A percentile compares a stretch with the other conserved stretches of the same genome.
Evolutionary conservation across 2,113 vertebrate genomes (phyloP).

Genomic region (Sisor rabdophorus): DNA sequence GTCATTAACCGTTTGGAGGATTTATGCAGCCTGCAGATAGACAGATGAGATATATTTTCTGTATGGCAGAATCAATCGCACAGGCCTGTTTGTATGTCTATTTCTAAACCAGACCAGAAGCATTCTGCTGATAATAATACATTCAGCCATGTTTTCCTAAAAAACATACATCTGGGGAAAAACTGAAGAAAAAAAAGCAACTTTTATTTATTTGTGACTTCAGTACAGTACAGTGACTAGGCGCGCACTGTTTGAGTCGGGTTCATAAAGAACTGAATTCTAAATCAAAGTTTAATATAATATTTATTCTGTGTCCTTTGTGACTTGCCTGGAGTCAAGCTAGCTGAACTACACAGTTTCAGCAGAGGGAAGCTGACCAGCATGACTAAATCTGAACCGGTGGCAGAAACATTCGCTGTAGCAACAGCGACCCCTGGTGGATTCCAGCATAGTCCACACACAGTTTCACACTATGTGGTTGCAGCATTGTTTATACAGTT

Average conservation of each 20-base stretch:
- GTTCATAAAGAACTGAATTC: not conserved
- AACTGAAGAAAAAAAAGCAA: not conserved
- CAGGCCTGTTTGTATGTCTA: not conserved
- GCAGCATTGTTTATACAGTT: no score
- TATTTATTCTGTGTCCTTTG: not conserved
- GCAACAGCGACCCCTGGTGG: conserved; percentile 34
- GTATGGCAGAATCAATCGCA: not conserved
- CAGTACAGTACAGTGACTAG: not conserved
- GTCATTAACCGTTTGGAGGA: conserved; percentile 29
- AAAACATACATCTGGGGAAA: no score
- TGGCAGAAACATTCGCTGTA: not conserved
- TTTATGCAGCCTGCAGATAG: conserved; percentile 24
- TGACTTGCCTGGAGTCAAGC: conserved; percentile 15
- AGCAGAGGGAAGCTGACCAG: conserved; percentile 27
- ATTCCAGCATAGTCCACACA: not conserved
- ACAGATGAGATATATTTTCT: conserved; percentile 33
- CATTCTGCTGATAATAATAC: not conserved
- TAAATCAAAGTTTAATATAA: conserved; percentile 19
- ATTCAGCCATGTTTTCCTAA: not conserved
- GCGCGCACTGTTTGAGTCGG: not conserved
- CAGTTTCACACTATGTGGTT: no score
- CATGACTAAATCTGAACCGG: conserved; percentile 32
- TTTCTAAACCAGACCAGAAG: not conserved
- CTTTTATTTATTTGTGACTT: not conserved
- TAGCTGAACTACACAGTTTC: conserved; percentile 8